Evolutionary conservation across 1,140 invertebrate genomes (phyloP), one percentile per base, ranked within the genome.

Genomic region (Bradynema listronoti): DNA sequence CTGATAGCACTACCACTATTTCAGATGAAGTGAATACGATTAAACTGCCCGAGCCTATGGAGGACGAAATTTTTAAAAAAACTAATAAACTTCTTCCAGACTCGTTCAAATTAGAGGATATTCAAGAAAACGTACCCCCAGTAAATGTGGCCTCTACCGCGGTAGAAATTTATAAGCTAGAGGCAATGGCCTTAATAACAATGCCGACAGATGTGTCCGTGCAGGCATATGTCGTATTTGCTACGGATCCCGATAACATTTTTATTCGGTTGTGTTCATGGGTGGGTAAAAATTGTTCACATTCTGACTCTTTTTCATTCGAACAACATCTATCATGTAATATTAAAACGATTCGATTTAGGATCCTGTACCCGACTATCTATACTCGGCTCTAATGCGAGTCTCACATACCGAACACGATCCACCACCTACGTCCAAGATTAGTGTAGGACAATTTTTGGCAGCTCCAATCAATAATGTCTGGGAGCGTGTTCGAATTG

Each of bases 181-280:
- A 56, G 16, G 16, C 55, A 59, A 29, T 53, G 55, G 4, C 53
- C 14, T n/a, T 58, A 5, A 56, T 52, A 5, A 56, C 55, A 2
- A n/a, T 56, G 56, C 47, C 55, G 57, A 55, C 33, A 19, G 32
- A 22, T 58, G 47, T 3, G 16, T 2, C 4, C 7, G 25, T 27
- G n/a, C 24, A 55, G 27, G 58, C 58, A 22, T 32, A 36, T 43
- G 42, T 60, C 1, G 24, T 60, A n/a, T 60, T 55, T 6, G 58
- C 54, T 5, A 60, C 46, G 6, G 58, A 60, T 45, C 58, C 58
- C 16, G 58, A 60, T 22, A 60, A 60, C 43, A 60, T 60, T 61
- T 41, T 33, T 32, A 42, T 60, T 1, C 58, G 58, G 19, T 34
- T 60, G n/a, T 57, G 45, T 39, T 14, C 33, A 22, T 60, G 58